A percentile compares a stretch with the other conserved stretches of the same genome.
Evolutionary conservation across 2,113 vertebrate genomes (phyloP).

Genomic region (Sialia sialis): DNA sequence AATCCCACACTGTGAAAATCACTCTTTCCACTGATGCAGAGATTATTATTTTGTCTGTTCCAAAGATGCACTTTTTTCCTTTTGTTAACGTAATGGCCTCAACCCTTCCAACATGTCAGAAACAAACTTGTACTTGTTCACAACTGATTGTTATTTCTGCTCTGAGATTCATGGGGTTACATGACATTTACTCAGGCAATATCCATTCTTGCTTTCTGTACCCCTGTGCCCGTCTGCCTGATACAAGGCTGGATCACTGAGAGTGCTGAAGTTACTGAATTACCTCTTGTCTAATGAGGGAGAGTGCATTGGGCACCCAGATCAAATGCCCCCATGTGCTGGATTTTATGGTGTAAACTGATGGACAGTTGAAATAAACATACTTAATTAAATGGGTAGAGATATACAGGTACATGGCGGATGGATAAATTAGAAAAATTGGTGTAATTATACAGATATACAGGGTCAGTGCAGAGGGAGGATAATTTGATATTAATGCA

Average conservation of each 20-base stretch:
- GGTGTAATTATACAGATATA: neutral
- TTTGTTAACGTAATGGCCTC: neutral
- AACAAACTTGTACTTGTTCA: neutral
- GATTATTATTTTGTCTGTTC: neutral
- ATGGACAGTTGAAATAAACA: neutral
- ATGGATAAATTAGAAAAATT: neutral
- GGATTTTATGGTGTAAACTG: neutral
- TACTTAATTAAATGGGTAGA: neutral
- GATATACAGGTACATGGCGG: neutral
- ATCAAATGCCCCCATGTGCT: neutral
- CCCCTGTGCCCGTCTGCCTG: neutral
- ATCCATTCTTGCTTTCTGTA: neutral
- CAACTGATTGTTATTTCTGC: neutral
- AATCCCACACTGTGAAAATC: neutral
- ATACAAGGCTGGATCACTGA: neutral
- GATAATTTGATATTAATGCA: neutral
- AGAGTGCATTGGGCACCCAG: neutral
- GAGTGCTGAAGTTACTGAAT: neutral
- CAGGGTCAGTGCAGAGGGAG: neutral
- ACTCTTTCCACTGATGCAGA: neutral
- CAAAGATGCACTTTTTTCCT: neutral
- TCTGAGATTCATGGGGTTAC: fast-evolving
- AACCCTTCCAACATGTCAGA: fast-evolving
- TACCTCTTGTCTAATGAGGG: neutral
- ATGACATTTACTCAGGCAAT: neutral